Evolutionary conservation across 1,140 invertebrate species (phyloP).

Genomic region (Microplitis mediator): DNA sequence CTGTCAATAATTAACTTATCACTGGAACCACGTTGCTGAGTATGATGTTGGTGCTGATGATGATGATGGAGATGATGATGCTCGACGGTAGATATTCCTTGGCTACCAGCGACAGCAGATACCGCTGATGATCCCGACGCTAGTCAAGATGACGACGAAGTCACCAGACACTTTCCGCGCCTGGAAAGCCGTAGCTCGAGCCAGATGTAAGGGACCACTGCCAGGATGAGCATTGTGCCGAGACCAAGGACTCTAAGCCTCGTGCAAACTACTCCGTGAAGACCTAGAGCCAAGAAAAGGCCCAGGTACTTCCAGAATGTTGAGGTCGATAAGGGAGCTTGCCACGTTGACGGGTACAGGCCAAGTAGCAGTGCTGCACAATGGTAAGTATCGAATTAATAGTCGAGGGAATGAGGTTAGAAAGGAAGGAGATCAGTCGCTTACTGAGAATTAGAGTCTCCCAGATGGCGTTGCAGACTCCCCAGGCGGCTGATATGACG

Average conservation of each 20-base stretch:
- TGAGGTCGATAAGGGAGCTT: conserved; percentile 59
- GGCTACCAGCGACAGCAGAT: no score
- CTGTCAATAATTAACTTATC: conserved; percentile 11
- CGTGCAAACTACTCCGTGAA: conserved; percentile 60
- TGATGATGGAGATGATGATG: no score
- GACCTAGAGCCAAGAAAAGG: conserved; percentile 54
- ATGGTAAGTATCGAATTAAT: neutral
- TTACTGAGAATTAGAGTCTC: conserved; percentile 66
- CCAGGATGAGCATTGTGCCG: conserved; percentile 51
- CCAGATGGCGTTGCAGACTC: conserved; percentile 77
- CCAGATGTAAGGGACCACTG: conserved; percentile 57
- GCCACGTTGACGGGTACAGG: conserved; percentile 58
- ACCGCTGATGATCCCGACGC: no score
- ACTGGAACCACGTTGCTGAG: neutral
- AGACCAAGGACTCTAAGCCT: conserved; percentile 57
- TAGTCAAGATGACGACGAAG: no score
- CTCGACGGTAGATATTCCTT: no score
- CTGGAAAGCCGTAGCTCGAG: conserved; percentile 53
- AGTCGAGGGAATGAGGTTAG: no score
- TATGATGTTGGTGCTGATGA: no score
- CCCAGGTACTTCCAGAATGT: conserved; percentile 61
- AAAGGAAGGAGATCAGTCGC: neutral
- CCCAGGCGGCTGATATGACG: conserved; percentile 75
- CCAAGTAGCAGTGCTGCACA: conserved; percentile 57
- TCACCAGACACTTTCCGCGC: conserved; percentile 46